Conservation (phyloP, 35 echinoderm and acorn worm genomes). For the Ophioderma brevispina region DNA sequence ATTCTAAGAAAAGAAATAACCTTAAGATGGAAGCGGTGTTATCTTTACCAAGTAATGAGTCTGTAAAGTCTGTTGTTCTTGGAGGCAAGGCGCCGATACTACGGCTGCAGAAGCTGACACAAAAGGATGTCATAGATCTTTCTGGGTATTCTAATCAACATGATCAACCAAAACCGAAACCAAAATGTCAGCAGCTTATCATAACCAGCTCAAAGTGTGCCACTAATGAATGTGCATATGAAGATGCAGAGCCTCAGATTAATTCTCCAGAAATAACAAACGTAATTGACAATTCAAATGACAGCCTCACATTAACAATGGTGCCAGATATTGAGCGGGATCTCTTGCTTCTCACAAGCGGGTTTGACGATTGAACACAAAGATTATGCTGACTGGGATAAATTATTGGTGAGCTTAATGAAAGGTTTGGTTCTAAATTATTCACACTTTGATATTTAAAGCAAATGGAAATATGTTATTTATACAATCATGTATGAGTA, state of each 20-base stretch:
- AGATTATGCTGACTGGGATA: too few relatives aligned
- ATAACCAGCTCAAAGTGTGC: background rate
- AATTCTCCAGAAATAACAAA: background rate
- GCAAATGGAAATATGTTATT: too few relatives aligned
- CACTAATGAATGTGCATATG: background rate
- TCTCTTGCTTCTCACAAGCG: background rate
- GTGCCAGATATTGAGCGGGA: background rate
- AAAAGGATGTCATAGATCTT: background rate
- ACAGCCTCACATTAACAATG: background rate
- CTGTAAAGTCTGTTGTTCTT: background rate
- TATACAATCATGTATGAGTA: too few relatives aligned
- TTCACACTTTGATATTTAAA: too few relatives aligned
- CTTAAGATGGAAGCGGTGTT: background rate
- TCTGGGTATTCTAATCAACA: background rate
- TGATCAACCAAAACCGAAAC: background rate
- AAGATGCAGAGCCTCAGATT: background rate
- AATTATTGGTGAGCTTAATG: too few relatives aligned
- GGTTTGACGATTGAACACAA: constrained; percentile 8
- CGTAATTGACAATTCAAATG: background rate
- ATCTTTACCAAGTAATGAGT: background rate
- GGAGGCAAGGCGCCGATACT: background rate
- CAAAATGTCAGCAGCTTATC: background rate
- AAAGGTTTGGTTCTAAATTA: too few relatives aligned
- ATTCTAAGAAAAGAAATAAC: background rate
- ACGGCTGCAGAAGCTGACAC: background rate